Evolutionary conservation across 2,113 vertebrate genomes (phyloP), one percentile per base, ranked within the genome.

Genomic region (Diglossa brunneiventris): DNA sequence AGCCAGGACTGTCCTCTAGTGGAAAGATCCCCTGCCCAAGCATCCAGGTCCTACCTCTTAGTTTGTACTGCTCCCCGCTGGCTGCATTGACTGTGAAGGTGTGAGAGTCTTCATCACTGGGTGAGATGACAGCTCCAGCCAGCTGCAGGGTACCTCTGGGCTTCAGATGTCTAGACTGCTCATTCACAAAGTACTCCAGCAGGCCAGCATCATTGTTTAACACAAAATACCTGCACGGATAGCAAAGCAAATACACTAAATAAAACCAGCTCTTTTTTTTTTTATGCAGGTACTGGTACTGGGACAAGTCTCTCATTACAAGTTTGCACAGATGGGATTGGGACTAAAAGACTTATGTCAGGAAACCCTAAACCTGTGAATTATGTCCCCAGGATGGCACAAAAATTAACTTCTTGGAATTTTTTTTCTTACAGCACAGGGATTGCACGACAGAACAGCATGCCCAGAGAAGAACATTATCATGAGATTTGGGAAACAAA

Each of bases 101-200:
- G 83, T 99, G 99, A 0, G 99, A 99, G 96, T 99, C 99, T 90
- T 99, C 99, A 44, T 99, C 99, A 13, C 99, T 99, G 83, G 99
- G 99, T 13, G 99, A 99, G 97, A 99, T 99, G 63, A 99, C 99
- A 14, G 99, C 99, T 31, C 99, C 99, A 3, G 99, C 99, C 69
- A 99, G 97, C 63, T 99, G 99, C 39, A 99, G 97, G 47, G 98
- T 99, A 23, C 99, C 99, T n/a, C 99, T 98, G 66, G 99, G 98
- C 96, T 99, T 99, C 87, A 99, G 99, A 35, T 98, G 97, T 83
- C 98, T 97, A 1, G 98, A 99, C 97, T 99, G 99, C 94, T 99
- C 99, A 53, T 99, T 99, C 82, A 99, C 99, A 95, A 99, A 99
- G 94, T 99, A 99, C 96, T 99, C 99, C 98, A 99, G 93, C n/a